Evolutionary conservation across 2,113 vertebrate species (phyloP), one percentile per base, ranked within the genome.

Genomic region (Mobula birostris): DNA sequence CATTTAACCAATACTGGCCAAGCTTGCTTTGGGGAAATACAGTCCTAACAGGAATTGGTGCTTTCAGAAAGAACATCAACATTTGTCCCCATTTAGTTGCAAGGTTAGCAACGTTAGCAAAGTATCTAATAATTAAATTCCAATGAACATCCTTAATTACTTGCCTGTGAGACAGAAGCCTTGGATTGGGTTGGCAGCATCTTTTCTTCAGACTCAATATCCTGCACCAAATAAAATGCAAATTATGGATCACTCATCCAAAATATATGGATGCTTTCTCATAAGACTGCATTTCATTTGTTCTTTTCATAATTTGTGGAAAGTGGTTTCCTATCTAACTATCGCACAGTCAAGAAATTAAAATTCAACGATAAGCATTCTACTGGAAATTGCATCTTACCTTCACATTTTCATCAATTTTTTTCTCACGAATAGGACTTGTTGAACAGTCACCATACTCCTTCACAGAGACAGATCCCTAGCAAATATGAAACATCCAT

Each of bases 401-500:
- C 97, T 97, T 97, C 21, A 72, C 7, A 82, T 94, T 94, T 96
- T 97, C 97, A 95, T 94, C 79, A 8, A 27, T 58, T 94, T 96
- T 97, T 96, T 96, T 97, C 95, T 97, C 97, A 95, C 96, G 95
- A 95, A 96, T 97, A 96, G 96, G 96, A 96, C 96, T 96, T 96
- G 96, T 97, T 96, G 96, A 95, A 96, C 96, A 97, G 96, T 95
- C 96, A 95, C 95, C 95, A 96, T 96, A 97, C 97, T 83, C 78
- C 36, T 83, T 82, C 94, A 80, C 36, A 87, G 21, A 66, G 66
- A 14, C 14, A 11, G 76, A 58, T 36, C 74, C 78, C 78, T 94
- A 29, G 27, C 40, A 82, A 94, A 14, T 17, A 94, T 56, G n/a
- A 36, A 94, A 94, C 93, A 94, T 48, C 24, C 27, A 74, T 76